A percentile compares a stretch with the other conserved stretches of the same genome.
Evolutionary conservation across 2,797 vertebrate species (phyloP).

Genomic region (Scomberomorus guttatus): DNA sequence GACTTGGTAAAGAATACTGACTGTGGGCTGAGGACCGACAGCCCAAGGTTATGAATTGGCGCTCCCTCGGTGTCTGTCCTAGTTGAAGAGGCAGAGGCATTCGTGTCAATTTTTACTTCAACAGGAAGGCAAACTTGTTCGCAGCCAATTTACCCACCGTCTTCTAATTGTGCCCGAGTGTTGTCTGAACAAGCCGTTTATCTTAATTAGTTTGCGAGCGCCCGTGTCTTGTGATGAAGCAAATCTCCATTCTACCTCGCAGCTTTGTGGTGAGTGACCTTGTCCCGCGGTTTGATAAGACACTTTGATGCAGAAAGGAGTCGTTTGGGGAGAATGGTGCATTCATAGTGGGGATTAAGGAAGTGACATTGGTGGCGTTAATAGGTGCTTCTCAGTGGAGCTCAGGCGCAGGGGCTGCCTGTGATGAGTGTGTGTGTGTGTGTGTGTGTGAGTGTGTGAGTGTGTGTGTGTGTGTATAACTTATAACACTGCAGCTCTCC

Average conservation of each 20-base stretch:
- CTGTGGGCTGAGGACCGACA: conserved; percentile 34
- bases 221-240: conserved; percentile 19
- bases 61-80: no score
- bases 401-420: conserved; percentile 13
- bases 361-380: conserved; percentile 52
- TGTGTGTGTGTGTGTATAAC: conserved; percentile 9
- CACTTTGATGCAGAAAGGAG: conserved; percentile 7
- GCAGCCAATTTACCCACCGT: conserved; percentile 35
- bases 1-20: conserved; percentile 21
- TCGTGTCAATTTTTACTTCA: conserved; percentile 34
- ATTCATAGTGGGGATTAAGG: conserved; percentile 44
- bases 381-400: conserved; percentile 36
- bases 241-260: conserved; percentile 23
- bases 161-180: conserved; percentile 32
- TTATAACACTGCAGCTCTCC: conserved; percentile 34
- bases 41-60: conserved; percentile 15
- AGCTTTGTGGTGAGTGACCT: conserved; percentile 38
- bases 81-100: no score
- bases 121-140: conserved; percentile 21
- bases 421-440: conserved; percentile 15
- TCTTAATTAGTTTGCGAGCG: conserved; percentile 63
- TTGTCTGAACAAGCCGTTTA: conserved; percentile 35
- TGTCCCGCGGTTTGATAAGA: conserved; percentile 27
- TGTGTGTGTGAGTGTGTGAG: conserved; percentile 8
- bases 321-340: conserved; percentile 37